Conservation (phyloP, 1,140 invertebrate genomes). For the Lepidurus apus region DNA sequence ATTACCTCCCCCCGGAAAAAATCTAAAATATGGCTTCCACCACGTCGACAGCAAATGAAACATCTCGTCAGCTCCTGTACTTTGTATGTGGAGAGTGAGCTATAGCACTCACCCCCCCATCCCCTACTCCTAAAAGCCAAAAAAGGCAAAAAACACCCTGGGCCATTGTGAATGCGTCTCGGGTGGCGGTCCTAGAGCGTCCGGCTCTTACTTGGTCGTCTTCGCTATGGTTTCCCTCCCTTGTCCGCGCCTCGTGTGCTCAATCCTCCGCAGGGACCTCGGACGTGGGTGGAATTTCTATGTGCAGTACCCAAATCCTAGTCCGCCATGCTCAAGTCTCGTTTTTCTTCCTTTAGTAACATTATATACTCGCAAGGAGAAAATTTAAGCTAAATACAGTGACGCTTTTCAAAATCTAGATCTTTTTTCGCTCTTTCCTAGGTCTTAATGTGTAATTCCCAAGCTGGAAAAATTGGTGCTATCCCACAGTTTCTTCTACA, state of each 20-base stretch:
- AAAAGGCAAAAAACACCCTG: neutral
- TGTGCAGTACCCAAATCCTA: neutral
- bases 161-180: neutral
- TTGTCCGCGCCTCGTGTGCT: neutral
- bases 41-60: slow-evolving; percentile 7
- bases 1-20: neutral
- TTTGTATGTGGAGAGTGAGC: neutral
- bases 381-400: too few relatives aligned
- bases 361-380: too few relatives aligned
- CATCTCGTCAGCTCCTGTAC: neutral
- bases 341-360: neutral
- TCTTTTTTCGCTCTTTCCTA: too few relatives aligned
- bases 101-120: neutral
- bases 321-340: neutral
- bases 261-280: slow-evolving; percentile 8
- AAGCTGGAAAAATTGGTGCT: too few relatives aligned
- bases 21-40: slow-evolving; percentile 6
- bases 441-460: too few relatives aligned
- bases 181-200: neutral
- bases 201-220: neutral
- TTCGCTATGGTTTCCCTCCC: neutral
- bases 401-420: too few relatives aligned
- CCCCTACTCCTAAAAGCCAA: neutral
- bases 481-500: too few relatives aligned
- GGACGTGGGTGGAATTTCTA: neutral